A percentile compares a stretch with the other conserved stretches of the same genome.
Evolutionary conservation across 2,888 invertebrate species (phyloP).

Genomic region (Halictus ligatus): DNA sequence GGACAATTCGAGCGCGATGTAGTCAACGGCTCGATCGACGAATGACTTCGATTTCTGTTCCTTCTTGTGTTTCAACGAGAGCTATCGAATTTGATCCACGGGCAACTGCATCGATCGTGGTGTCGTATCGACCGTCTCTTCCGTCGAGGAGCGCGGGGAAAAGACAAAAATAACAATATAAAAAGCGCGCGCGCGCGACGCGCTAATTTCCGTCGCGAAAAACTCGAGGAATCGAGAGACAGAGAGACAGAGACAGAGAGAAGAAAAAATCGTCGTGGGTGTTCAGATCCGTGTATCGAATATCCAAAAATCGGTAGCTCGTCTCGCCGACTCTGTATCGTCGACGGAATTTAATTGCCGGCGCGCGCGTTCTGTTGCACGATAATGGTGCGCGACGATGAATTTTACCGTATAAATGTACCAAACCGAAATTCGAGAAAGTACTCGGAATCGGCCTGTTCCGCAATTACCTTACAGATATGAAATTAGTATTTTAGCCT

Average conservation of each 20-base stretch:
- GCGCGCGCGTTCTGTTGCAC: neutral
- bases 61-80: slow-evolving; percentile 69
- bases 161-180: neutral
- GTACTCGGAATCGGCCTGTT: neutral
- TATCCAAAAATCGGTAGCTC: neutral
- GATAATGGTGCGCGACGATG: neutral
- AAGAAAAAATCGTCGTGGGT: slow-evolving; percentile 10
- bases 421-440: slow-evolving; percentile 26
- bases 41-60: slow-evolving; percentile 57
- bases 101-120: slow-evolving; percentile 65
- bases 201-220: neutral
- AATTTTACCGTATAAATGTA: neutral
- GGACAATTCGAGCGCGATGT: slow-evolving; percentile 30
- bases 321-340: neutral
- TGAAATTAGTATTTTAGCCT: neutral
- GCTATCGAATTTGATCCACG: slow-evolving; percentile 72
- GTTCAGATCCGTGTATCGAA: slow-evolving; percentile 17
- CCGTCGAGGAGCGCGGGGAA: neutral
- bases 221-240: slow-evolving; percentile 10
- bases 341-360: slow-evolving; percentile 5
- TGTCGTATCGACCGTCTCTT: slow-evolving; percentile 32
- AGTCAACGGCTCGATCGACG: slow-evolving; percentile 51
- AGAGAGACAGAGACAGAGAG: too few relatives aligned
- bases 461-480: neutral
- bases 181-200: neutral